phyloP scores from a whole-genome alignment of 2,797 vertebrate genomes.

The Sarcophilus harrisii region DNA sequence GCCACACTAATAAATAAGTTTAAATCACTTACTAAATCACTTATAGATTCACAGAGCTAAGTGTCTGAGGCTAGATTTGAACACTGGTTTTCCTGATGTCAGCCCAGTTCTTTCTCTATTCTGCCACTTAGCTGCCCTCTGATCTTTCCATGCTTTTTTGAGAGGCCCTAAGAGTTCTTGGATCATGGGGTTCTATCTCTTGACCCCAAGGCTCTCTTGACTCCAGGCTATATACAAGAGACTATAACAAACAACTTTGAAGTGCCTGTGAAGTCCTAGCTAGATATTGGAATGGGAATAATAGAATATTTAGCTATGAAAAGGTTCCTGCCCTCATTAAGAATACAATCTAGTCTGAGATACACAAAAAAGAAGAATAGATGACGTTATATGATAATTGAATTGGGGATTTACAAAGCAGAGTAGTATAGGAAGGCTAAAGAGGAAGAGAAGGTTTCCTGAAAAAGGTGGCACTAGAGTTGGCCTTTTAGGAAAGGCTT shows the following conservation, averaged over 20 bases:
- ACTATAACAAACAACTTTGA: neutral
- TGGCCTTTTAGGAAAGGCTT: neutral
- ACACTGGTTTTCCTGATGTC: neutral
- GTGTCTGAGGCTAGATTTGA: neutral
- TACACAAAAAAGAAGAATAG: neutral
- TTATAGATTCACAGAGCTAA: neutral
- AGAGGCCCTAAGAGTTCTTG: conserved; percentile 5
- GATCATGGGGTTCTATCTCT: neutral
- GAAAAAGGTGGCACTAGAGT: neutral
- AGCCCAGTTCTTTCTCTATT: neutral
- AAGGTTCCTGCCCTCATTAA: neutral
- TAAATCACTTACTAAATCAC: no score
- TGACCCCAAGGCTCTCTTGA: conserved; percentile 10
- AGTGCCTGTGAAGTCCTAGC: neutral
- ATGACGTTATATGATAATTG: neutral
- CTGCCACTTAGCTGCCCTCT: neutral
- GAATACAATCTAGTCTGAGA: neutral
- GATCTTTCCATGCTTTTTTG: neutral
- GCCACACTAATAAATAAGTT: no score
- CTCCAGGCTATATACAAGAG: neutral
- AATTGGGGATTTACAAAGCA: neutral
- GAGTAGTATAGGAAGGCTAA: neutral
- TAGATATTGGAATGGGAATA: neutral
- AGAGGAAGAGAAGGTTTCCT: neutral
- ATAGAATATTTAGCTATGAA: neutral